phyloP scores from a whole-genome alignment of 2,113 vertebrate genomes.

The Salvator merianae region DNA sequence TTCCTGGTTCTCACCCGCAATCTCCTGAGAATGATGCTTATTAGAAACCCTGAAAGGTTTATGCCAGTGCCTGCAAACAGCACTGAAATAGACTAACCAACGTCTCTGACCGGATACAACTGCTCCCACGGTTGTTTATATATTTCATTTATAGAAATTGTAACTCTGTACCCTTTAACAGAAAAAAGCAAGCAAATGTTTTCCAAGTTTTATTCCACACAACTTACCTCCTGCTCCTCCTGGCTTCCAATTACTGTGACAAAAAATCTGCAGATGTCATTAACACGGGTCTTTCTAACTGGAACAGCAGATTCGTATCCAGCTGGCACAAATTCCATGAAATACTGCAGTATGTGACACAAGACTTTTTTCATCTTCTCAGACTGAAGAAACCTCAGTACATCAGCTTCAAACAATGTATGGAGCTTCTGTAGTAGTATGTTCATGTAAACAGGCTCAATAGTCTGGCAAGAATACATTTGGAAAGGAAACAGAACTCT shows the following conservation, averaged over 20 bases:
- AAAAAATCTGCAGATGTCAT: conserved; percentile 80
- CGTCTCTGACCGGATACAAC: not conserved
- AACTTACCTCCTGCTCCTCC: conserved; percentile 80
- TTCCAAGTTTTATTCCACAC: conserved; percentile 20
- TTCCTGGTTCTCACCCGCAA: no score
- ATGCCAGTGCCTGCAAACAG: not conserved
- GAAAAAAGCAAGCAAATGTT: not conserved
- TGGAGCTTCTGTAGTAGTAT: conserved; percentile 87
- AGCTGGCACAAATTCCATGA: conserved; percentile 80
- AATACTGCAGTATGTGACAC: conserved; percentile 85
- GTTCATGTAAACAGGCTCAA: conserved; percentile 87
- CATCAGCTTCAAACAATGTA: conserved; percentile 74
- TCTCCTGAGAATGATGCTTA: no score
- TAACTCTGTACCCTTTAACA: conserved; percentile 2
- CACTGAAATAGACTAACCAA: not conserved
- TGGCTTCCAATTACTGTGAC: conserved; percentile 80
- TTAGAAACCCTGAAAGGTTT: not conserved
- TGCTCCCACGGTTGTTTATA: not conserved
- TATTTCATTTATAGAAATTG: not conserved
- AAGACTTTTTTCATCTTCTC: conserved; percentile 80
- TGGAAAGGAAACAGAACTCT: conserved; percentile 79
- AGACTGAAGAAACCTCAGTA: conserved; percentile 70
- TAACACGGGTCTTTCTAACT: conserved; percentile 78
- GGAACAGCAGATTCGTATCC: conserved; percentile 82
- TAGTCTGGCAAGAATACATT: conserved; percentile 65